Evolutionary conservation across 2,797 vertebrate species (phyloP), one percentile per base, ranked within the genome.

Genomic region (Lithobates pipiens): DNA sequence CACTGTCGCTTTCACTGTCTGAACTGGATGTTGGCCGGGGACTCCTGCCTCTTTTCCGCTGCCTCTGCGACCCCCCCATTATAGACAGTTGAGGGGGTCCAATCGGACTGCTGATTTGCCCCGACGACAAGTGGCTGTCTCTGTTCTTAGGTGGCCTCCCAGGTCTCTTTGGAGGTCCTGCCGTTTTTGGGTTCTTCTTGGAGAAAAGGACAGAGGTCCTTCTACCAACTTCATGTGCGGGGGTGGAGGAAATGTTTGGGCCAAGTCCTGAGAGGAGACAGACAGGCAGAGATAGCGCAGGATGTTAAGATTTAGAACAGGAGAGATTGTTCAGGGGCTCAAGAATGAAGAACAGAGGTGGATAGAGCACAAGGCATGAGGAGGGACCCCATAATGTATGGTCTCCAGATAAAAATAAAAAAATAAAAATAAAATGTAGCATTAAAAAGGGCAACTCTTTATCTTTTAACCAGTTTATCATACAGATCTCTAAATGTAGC

Each of bases 121-220:
- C 93, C 0, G 81, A 94, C 89, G 72, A 90, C 91, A 86, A 89
- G 77, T 99, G 98, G 90, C 92, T 89, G 76, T 99, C 98, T 11
- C 98, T 93, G 91, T 98, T 99, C 94, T 99, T 99, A 0, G 98
- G 98, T 13, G 98, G 98, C 9, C 98, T 96, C 46, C 98, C 98
- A 0, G 97, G 98, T 85, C 98, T 96, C 93, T 99, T 99, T 36
- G 98, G 98, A 61, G 98, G 97, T 72, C 97, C 97, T 3, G 96
- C 93, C 29, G 97, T 96, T 93, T 98, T 99, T 84, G 96, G 97
- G 92, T 98, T 99, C 94, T 99, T 99, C 94, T 99, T 99, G 89
- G 98, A 98, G 94, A 99, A 99, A 86, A 99, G 97, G 87, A 99
- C 97, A 18, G 98, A 99, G 18, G 98, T 99, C 88, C 98, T 96